Percentiles rank a stretch among this genome's conserved stretches.
phyloP scores from a whole-genome alignment of 1,140 invertebrate species.

The Colletes gigas region DNA sequence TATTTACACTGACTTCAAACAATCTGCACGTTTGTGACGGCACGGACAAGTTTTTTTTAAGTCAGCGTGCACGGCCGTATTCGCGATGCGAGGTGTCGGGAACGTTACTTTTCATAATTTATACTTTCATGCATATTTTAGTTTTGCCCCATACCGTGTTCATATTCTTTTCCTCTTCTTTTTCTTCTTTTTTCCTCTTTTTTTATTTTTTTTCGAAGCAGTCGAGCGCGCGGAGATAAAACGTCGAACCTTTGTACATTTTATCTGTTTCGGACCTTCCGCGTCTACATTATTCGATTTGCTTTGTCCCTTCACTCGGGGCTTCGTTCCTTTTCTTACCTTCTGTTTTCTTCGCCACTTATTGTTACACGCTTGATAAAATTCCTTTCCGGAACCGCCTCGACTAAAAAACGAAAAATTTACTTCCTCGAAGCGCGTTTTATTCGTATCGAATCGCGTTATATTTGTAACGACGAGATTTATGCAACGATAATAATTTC shows the following conservation, averaged over 20 bases:
- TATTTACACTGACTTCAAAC: neutral
- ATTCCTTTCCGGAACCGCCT: neutral
- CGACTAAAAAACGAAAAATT: neutral
- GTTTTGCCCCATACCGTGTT: neutral
- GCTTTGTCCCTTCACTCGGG: neutral
- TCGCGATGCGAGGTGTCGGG: neutral
- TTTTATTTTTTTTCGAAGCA: neutral
- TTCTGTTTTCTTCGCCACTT: neutral
- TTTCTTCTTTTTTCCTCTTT: neutral
- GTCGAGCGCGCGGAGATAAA: neutral
- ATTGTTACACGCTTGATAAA: neutral
- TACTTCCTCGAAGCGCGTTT: neutral
- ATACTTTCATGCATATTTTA: constrained; percentile 38
- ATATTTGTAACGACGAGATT: neutral
- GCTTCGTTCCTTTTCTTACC: neutral
- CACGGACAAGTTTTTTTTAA: neutral
- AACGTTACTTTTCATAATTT: constrained; percentile 18
- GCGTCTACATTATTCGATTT: constrained; percentile 21
- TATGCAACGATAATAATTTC: no score
- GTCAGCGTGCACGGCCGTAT: neutral
- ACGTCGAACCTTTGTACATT: constrained; percentile 4
- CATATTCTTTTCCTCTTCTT: neutral
- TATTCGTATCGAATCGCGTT: neutral
- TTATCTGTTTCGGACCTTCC: constrained; percentile 19
- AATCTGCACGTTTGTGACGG: neutral